These are phyloP conservation scores for Aleadryas rufinucha DNA, from an alignment of 2,113 vertebrate genomes.

Conservation along the genomic window DNA sequence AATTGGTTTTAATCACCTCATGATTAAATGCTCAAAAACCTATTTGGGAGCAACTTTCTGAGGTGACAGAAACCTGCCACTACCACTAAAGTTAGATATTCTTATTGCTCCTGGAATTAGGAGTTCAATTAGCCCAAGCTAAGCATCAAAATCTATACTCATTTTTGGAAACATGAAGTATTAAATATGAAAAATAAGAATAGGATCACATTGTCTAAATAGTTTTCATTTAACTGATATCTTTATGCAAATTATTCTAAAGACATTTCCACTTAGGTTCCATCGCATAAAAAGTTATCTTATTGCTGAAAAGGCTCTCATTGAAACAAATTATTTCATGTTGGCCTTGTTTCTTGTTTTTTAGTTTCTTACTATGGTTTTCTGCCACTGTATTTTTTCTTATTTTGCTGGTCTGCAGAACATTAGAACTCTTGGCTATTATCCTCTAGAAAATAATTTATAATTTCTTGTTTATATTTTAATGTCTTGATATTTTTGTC, in stretches of 20 bases:
- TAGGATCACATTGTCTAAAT: neutral
- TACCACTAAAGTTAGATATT: neutral
- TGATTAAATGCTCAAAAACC: neutral
- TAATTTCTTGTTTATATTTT: neutral
- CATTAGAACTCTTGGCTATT: neutral
- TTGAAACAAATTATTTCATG: neutral
- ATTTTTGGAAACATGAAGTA: neutral
- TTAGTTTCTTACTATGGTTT: neutral
- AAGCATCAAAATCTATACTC: neutral
- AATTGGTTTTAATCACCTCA: neutral
- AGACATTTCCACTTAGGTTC: neutral
- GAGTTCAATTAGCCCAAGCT: neutral
- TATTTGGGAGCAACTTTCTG: neutral
- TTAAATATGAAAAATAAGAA: neutral
- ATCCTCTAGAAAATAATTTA: neutral
- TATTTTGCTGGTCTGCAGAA: neutral
- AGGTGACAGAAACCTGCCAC: neutral
- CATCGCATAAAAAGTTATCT: neutral
- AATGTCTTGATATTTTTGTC: neutral
- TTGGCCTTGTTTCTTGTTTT: neutral
- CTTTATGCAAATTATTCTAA: neutral
- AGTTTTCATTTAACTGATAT: neutral
- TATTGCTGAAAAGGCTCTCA: neutral
- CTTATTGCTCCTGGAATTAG: neutral
- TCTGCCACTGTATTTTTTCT: neutral